Conservation (phyloP, 2,113 vertebrate species). For the Platycercus adscitus region DNA sequence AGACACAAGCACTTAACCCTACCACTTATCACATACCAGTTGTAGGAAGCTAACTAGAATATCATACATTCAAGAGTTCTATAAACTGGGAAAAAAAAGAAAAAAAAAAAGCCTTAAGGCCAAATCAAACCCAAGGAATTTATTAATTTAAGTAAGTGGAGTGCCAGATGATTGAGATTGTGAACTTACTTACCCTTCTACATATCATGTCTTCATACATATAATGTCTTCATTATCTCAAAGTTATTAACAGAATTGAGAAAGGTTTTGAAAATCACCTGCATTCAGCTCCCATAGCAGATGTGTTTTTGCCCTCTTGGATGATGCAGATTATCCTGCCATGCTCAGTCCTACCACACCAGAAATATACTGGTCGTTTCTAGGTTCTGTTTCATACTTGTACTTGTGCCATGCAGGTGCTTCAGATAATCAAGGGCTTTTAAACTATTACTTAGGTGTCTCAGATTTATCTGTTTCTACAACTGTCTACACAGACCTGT, state of each 20-base stretch:
- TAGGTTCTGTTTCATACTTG: background rate
- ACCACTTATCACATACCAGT: background rate
- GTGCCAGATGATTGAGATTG: background rate
- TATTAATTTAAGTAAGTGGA: background rate
- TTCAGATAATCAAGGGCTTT: background rate
- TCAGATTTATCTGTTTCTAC: background rate
- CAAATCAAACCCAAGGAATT: background rate
- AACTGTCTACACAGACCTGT: background rate
- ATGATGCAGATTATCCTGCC: background rate
- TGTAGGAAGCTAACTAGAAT: background rate
- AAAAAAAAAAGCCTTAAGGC: rapidly evolving
- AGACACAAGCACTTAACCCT: background rate
- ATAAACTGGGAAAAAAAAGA: background rate
- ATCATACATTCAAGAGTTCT: background rate
- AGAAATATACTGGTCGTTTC: background rate
- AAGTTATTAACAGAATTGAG: background rate
- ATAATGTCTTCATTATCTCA: background rate
- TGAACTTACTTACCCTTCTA: background rate
- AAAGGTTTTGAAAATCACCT: background rate
- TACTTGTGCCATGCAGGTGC: background rate
- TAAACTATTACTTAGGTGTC: background rate
- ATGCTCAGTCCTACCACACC: background rate
- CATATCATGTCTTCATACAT: background rate
- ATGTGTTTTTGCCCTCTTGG: background rate
- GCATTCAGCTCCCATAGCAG: background rate